Evolutionary conservation across 1,140 invertebrate genomes (phyloP).

Genomic region (Ceratosolen solmsi): DNA sequence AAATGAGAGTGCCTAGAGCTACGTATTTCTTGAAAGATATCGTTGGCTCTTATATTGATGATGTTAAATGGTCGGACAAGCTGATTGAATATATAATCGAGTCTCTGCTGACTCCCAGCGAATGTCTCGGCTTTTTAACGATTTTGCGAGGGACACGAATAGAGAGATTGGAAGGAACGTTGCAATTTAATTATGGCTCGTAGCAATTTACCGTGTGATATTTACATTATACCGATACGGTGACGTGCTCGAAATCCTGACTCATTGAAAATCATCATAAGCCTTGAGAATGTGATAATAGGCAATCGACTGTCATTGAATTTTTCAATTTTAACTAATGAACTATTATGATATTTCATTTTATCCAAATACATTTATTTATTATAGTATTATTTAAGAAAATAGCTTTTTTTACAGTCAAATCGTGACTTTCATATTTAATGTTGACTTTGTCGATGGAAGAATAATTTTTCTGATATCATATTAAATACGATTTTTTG

Average conservation of each 20-base stretch:
- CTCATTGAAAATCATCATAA: too few species aligned
- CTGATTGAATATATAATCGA: slow-evolving; percentile 10
- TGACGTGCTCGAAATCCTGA: background rate
- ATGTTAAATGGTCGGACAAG: background rate
- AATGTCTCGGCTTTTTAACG: background rate
- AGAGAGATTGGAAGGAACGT: background rate
- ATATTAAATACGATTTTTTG: too few species aligned
- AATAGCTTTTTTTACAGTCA: too few species aligned
- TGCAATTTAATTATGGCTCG: background rate
- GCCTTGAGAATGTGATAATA: background rate
- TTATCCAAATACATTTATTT: too few species aligned
- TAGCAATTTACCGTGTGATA: background rate
- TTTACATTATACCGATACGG: background rate
- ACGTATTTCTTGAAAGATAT: slow-evolving; percentile 4
- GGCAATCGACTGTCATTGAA: background rate
- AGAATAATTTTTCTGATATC: too few species aligned
- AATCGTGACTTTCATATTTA: too few species aligned
- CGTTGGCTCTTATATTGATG: slow-evolving; percentile 24
- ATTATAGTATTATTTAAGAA: too few species aligned
- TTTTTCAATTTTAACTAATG: background rate
- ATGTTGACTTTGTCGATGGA: too few species aligned
- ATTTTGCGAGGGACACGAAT: background rate
- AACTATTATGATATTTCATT: background rate
- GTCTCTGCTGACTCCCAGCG: background rate
- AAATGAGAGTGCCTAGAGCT: background rate